Conservation (phyloP, 2,113 vertebrate genomes). For the Plecturocebus donacophilus region DNA sequence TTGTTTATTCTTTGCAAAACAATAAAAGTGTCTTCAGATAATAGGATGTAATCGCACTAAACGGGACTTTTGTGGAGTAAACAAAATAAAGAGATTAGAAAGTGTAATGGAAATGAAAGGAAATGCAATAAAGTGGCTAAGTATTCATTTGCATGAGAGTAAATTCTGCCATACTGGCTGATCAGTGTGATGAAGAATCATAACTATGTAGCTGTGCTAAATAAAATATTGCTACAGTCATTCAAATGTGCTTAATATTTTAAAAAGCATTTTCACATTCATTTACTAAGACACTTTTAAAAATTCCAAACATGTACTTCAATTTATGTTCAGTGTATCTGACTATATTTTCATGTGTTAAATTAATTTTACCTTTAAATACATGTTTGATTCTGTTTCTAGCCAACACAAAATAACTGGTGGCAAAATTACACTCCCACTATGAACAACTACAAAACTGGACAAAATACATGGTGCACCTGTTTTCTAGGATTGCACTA, state of each 20-base stretch:
- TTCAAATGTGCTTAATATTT: conserved; percentile 42
- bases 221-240: not conserved
- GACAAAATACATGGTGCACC: not conserved
- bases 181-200: not conserved
- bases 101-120: conserved; percentile 32
- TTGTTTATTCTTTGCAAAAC: conserved; percentile 64
- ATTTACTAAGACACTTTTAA: conserved; percentile 27
- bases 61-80: conserved; percentile 29
- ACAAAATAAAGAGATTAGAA: conserved; percentile 65
- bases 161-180: not conserved
- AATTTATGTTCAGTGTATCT: conserved; percentile 31
- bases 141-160: not conserved
- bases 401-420: not conserved
- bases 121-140: not conserved
- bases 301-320: not conserved
- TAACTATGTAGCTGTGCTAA: not conserved
- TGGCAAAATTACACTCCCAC: not conserved
- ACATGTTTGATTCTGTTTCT: not conserved
- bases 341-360: conserved; percentile 31
- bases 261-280: conserved; percentile 51
- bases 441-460: not conserved
- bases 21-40: conserved; percentile 46
- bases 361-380: conserved; percentile 62
- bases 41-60: conserved; percentile 52
- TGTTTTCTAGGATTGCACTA: not conserved